phyloP scores from a whole-genome alignment of 2,797 vertebrate genomes.

The Hippopotamyrus pictus region DNA sequence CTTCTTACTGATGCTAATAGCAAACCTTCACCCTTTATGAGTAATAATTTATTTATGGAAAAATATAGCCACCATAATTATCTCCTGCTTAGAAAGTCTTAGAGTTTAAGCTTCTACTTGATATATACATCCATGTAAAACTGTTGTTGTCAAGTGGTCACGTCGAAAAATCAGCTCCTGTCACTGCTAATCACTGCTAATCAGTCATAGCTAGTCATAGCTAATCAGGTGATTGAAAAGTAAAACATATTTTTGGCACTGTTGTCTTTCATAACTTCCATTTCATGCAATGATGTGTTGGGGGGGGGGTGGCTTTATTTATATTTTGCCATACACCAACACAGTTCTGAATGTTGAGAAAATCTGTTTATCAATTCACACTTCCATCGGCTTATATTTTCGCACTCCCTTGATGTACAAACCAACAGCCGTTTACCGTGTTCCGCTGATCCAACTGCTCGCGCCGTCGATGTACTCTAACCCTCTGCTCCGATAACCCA shows the following conservation, averaged over 20 bases:
- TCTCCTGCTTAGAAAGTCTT: neutral
- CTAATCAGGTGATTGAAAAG: neutral
- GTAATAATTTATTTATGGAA: neutral
- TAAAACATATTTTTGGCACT: neutral
- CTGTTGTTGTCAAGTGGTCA: neutral
- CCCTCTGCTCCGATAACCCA: neutral
- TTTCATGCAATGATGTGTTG: neutral
- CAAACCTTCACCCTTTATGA: neutral
- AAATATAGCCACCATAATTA: neutral
- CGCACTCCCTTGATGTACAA: neutral
- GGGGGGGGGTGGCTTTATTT: neutral
- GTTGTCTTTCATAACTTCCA: neutral
- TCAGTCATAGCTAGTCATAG: neutral
- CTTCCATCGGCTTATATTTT: neutral
- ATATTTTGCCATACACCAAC: neutral
- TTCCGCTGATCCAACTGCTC: neutral
- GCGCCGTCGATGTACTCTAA: neutral
- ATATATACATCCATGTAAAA: neutral
- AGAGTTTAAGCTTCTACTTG: neutral
- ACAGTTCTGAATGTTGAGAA: neutral
- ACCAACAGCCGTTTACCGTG: neutral
- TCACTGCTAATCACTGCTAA: neutral
- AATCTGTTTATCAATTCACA: neutral
- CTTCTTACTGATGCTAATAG: neutral
- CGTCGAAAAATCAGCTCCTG: neutral